phyloP scores from a whole-genome alignment of 2,888 invertebrate genomes.

The Pterobdella sp. region DNA sequence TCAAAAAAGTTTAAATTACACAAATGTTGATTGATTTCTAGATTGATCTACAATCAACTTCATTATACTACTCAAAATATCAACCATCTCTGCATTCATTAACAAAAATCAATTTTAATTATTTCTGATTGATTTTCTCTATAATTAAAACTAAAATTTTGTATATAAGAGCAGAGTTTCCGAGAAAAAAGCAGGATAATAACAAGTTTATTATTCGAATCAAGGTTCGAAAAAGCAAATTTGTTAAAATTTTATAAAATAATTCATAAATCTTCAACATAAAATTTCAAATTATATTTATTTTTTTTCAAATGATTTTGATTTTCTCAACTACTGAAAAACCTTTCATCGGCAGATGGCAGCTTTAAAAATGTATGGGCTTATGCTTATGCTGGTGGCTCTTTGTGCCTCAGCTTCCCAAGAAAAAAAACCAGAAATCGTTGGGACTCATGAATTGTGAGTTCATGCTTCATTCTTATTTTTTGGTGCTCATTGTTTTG shows the following conservation, averaged over 20 bases:
- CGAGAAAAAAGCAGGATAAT: neutral
- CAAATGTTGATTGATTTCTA: too few species aligned
- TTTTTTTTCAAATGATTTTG: neutral
- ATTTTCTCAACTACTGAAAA: neutral
- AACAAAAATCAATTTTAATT: neutral
- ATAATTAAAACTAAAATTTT: neutral
- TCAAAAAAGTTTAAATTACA: too few species aligned
- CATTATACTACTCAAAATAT: neutral
- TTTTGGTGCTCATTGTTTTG: neutral
- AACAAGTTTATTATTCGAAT: constrained; percentile 10
- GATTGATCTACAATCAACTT: too few species aligned
- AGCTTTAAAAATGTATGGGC: neutral
- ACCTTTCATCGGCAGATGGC: neutral
- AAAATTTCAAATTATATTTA: neutral
- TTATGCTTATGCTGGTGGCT: neutral
- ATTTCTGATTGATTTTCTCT: neutral
- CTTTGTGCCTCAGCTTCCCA: neutral
- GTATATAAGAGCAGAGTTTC: neutral
- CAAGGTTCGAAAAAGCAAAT: neutral
- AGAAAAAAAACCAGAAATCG: constrained; percentile 16
- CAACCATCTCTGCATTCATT: neutral
- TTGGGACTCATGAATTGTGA: neutral
- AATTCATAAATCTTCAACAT: neutral
- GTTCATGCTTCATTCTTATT: neutral
- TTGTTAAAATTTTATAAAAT: neutral